These are phyloP conservation scores for Anastrepha ludens DNA, from an alignment of 1,140 invertebrate genomes.

Conservation along the genomic window DNA sequence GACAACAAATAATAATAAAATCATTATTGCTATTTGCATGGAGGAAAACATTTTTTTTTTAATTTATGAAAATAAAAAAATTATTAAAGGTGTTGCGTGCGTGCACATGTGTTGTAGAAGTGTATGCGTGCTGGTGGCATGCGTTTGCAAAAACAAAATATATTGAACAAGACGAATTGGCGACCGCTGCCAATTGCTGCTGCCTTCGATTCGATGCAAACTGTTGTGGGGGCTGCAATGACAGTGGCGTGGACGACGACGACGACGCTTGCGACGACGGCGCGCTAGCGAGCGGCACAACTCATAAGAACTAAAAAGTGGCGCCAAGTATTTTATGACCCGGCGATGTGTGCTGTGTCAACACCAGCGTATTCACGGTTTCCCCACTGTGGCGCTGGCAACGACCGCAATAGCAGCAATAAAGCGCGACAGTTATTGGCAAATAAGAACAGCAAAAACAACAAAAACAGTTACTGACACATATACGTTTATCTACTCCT, in stretches of 20 bases:
- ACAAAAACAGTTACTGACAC: slow-evolving; percentile 22
- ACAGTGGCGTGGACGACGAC: not conserved
- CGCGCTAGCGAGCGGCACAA: not conserved
- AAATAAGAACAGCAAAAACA: slow-evolving; percentile 40
- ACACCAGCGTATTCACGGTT: not conserved
- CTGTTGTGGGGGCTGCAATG: not conserved
- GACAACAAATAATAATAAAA: not conserved
- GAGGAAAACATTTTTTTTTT: too few species aligned
- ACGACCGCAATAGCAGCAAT: slow-evolving; percentile 18
- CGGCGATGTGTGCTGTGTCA: slow-evolving; percentile 30
- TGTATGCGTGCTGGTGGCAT: slow-evolving; percentile 4
- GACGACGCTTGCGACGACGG: not conserved
- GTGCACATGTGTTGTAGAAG: not conserved
- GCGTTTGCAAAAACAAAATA: not conserved
- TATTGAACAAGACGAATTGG: slow-evolving; percentile 21
- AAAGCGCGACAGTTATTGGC: slow-evolving; percentile 34
- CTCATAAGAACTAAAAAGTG: slow-evolving; percentile 25
- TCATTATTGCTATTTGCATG: not conserved
- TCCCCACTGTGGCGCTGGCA: slow-evolving; percentile 20
- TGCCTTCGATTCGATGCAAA: not conserved
- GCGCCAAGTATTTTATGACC: slow-evolving; percentile 53
- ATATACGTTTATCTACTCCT: slow-evolving; percentile 34
- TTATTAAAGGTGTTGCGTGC: slow-evolving; percentile 22
- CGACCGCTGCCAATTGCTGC: slow-evolving; percentile 25
- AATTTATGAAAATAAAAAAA: not conserved